Evolutionary conservation across 2,888 invertebrate genomes (phyloP).

Genomic region (Ceraclea dissimilis): DNA sequence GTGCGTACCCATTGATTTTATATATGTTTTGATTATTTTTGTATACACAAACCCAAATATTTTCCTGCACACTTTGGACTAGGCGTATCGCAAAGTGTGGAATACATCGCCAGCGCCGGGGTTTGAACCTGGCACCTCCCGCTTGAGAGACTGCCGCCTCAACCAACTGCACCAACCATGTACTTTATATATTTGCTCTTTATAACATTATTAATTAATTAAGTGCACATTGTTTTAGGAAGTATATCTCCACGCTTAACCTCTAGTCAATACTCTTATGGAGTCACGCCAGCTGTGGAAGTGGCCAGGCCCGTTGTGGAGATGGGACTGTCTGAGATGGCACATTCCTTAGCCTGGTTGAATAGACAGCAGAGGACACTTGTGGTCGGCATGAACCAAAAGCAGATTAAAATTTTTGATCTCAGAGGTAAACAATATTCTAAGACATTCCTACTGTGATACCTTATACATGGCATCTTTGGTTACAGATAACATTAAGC

Average conservation of each 20-base stretch:
- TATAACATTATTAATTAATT: background rate
- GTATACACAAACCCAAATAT: background rate
- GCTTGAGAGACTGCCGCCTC: too few relatives aligned
- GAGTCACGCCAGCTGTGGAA: conserved; percentile 41
- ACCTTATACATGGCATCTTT: too few relatives aligned
- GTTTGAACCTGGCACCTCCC: too few relatives aligned
- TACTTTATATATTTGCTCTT: too few relatives aligned
- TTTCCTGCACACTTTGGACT: too few relatives aligned
- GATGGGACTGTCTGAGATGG: conserved; percentile 75
- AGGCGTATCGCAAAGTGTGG: too few relatives aligned
- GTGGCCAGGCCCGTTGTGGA: conserved; percentile 58
- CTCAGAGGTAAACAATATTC: conserved; percentile 67
- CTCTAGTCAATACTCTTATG: conserved; percentile 16
- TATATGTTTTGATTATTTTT: background rate
- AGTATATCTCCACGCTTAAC: conserved; percentile 12
- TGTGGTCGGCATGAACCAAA: conserved; percentile 84
- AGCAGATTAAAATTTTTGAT: conserved; percentile 82
- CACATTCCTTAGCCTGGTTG: conserved; percentile 82
- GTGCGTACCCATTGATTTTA: too few relatives aligned
- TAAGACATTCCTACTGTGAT: too few relatives aligned
- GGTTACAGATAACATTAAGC: too few relatives aligned
- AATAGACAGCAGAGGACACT: conserved; percentile 64
- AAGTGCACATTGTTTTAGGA: conserved; percentile 3
- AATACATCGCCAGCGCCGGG: too few relatives aligned
- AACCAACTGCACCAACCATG: too few relatives aligned